Evolutionary conservation across 92 coral and sea anemone species (phyloP), one percentile per base, ranked within the genome.

Genomic region (Zoanthus solanderi): DNA sequence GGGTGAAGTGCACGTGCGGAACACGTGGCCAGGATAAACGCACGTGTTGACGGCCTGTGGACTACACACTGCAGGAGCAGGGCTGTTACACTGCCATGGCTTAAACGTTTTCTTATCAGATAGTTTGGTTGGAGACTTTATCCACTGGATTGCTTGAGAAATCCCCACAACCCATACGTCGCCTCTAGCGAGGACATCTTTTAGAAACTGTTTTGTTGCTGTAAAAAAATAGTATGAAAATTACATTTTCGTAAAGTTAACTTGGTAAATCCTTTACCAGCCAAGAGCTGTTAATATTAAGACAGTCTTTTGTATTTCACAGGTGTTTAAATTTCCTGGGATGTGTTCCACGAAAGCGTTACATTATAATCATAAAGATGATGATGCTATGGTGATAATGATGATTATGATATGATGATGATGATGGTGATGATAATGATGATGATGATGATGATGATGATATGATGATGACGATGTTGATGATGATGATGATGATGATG

Each of bases 151-250:
- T n/a, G 91, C 96, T 50, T 93, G 96, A 42, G 96, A 88, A 54
- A 93, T 84, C 28, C 90, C 92, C 76, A 93, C 94, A 9, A 93
- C 65, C 94, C 94, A 93, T 16, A 93, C 96, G 57, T 93, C 96
- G 0, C 84, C 87, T 86, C 79, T 89, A 30, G 91, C 46, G 30
- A 83, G 72, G 58, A 87, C 71, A 29, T 77, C 77, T 17, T 83
- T 71, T 1, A 93, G 89, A 72, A 93, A 93, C 46, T 45, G 6
- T 28, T 48, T 74, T 28, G 92, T 89, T 30, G 92, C 96, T 93
- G 50, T 47, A 58, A 89, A 4, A 65, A 16, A 60, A 23, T 58
- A 32, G 47, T 7, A 37, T 7, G 17, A 44, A 6, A 28, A 8
- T 46, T 0, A 13, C 4, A 37, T 37, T 37, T 37, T 37, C 4